Evolutionary conservation across 2,797 vertebrate species (phyloP).

Genomic region (Forpus xanthops): DNA sequence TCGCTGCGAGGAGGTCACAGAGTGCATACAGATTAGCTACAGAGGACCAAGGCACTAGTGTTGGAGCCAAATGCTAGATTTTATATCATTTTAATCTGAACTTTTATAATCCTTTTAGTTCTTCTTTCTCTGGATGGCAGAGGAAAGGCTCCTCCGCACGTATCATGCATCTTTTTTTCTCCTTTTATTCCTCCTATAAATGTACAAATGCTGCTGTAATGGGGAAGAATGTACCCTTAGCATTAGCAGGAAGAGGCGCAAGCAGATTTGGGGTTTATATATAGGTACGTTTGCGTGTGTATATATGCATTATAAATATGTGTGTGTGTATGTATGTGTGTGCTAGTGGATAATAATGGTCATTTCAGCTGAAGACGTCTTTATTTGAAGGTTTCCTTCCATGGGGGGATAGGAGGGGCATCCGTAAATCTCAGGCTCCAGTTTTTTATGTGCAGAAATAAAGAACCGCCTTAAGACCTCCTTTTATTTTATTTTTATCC

Average conservation of each 20-base stretch:
- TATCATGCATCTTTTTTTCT: constrained; percentile 43
- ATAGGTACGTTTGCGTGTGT: not conserved
- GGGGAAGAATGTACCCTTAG: constrained; percentile 52
- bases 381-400: constrained; percentile 68
- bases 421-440: constrained; percentile 1
- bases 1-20: constrained; percentile 97
- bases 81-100: constrained; percentile 89
- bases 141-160: constrained; percentile 69
- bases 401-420: not conserved
- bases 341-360: constrained; percentile 23
- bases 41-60: constrained; percentile 88
- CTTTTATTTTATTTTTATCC: constrained; percentile 30
- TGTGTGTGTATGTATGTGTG: not conserved
- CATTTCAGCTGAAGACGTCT: constrained; percentile 70
- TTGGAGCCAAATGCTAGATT: constrained; percentile 85
- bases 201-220: constrained; percentile 71
- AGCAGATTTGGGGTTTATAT: constrained; percentile 47
- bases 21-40: constrained; percentile 99
- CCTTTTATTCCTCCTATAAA: constrained; percentile 71
- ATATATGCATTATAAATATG: not conserved
- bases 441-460: constrained; percentile 8
- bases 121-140: constrained; percentile 80
- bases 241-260: constrained; percentile 46
- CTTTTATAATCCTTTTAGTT: constrained; percentile 87
- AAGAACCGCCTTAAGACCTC: not conserved